Evolutionary conservation across 2,888 invertebrate species (phyloP), one percentile per base, ranked within the genome.

Genomic region (Ptychoptera albimana): DNA sequence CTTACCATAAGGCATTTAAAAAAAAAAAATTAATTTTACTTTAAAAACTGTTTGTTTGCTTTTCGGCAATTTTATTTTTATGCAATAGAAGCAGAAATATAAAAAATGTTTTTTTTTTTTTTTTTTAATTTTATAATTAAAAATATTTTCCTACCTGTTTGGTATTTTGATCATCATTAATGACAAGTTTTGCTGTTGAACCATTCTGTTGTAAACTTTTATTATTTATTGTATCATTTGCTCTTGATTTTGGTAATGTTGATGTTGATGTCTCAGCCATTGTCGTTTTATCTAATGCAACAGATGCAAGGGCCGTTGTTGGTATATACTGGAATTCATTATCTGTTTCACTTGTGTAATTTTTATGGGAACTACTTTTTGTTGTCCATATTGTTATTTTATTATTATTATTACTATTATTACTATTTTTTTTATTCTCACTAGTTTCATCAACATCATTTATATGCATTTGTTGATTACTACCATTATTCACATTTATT

Each of bases 131-230:
- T 23, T 5, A 23, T 12, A 36, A 12, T 12, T 36, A 36, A 36
- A n/a, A n/a, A n/a, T n/a, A n/a, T n/a, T 13, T 13, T 8, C 59
- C 60, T 49, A 65, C 64, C 63, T 64, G 51, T 48, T 49, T 49
- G 39, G 41, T 61, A 44, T 57, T 54, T 44, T 62, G 63, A 51
- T 65, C 64, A 49, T 65, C 65, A 2, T 41, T 38, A 13, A 61
- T 57, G 52, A 64, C 47, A 31, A 64, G 42, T 49, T 64, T 64
- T 11, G 58, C 57, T 35, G 64, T 64, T 46, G 64, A 63, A 46
- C 60, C 61, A 47, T 60, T 64, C 38, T 61, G 15, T 14, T 40
- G 40, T 32, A 32, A 30, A 23, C 16, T 30, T 35, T 42, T 42
- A 12, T 36, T 36, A 11, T 11, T 36, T 11, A 12, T 4, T 12